These are phyloP conservation scores for Pristionchus exspectatus DNA, from an alignment of 2,888 invertebrate genomes.

Conservation along the genomic window DNA sequence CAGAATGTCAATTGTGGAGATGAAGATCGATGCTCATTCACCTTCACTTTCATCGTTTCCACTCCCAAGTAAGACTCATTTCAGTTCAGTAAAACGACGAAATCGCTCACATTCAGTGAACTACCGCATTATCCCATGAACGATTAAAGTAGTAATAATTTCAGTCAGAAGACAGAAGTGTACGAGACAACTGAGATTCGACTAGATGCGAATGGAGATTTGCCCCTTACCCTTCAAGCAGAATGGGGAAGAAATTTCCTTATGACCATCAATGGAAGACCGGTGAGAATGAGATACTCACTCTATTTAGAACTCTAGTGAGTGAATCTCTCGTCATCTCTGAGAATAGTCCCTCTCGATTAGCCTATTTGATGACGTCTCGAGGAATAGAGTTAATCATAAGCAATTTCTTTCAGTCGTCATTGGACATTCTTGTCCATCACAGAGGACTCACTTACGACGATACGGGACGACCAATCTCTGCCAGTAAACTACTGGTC, in stretches of 20 bases:
- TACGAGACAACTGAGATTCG: constrained; percentile 48
- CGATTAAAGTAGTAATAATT: neutral
- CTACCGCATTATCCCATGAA: neutral
- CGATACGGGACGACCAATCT: constrained; percentile 27
- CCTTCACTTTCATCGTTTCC: constrained; percentile 52
- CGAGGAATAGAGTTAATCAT: neutral
- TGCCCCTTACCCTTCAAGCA: neutral
- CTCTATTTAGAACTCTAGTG: neutral
- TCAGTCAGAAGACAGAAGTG: constrained; percentile 18
- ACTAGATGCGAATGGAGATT: constrained; percentile 38
- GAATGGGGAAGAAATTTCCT: constrained; percentile 51
- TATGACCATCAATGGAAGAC: constrained; percentile 1
- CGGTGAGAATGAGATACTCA: neutral
- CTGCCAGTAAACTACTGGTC: constrained; percentile 35
- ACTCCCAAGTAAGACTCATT: constrained; percentile 46
- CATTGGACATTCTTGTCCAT: constrained; percentile 53
- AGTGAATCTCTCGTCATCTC: neutral
- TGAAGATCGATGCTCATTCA: constrained; percentile 37
- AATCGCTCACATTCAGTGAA: neutral
- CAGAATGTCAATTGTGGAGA: neutral
- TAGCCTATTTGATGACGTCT: constrained; percentile 25
- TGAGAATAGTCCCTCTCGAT: constrained; percentile 8
- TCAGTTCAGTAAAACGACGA: neutral
- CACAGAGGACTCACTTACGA: constrained; percentile 51
- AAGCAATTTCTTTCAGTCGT: constrained; percentile 23